These are phyloP conservation scores for Chionodraco myersi DNA, from an alignment of 2,113 vertebrate genomes.

Conservation along the genomic window DNA sequence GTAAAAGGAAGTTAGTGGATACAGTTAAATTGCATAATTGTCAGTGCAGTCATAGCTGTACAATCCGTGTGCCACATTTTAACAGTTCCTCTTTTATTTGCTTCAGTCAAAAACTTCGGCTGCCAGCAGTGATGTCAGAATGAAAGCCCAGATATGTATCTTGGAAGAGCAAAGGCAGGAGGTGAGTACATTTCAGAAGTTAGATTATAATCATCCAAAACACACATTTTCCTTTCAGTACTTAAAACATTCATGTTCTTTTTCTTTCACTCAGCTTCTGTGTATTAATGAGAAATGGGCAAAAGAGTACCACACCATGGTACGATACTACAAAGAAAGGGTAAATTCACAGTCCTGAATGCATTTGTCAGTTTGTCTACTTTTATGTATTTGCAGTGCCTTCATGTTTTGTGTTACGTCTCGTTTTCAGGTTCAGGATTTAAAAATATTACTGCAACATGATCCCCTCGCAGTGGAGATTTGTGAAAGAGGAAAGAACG, in stretches of 20 bases:
- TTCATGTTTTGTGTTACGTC: background rate
- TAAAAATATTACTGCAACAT: conserved; percentile 29
- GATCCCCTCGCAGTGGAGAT: conserved; percentile 2
- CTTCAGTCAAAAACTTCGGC: conserved; percentile 28
- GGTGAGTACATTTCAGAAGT: conserved; percentile 49
- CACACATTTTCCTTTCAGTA: background rate
- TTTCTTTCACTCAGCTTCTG: conserved; percentile 71
- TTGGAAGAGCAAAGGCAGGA: conserved; percentile 69
- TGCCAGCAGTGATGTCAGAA: background rate
- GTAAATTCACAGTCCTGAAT: conserved; percentile 16
- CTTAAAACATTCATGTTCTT: background rate
- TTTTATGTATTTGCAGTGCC: background rate
- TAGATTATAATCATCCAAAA: conserved; percentile 9
- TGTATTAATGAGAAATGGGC: conserved; percentile 77
- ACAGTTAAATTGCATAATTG: conserved; percentile 12
- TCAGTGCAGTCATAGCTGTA: background rate
- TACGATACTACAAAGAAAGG: conserved; percentile 61
- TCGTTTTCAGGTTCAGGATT: conserved; percentile 29
- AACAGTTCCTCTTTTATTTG: conserved; percentile 43
- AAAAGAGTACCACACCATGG: conserved; percentile 72
- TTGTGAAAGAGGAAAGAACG: background rate
- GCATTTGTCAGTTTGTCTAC: background rate
- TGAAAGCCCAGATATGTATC: conserved; percentile 56
- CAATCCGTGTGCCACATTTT: conserved; percentile 5
- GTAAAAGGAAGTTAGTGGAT: conserved; percentile 67